Percentiles rank a stretch among this genome's conserved stretches.
Evolutionary conservation across 1,140 invertebrate genomes (phyloP).

Genomic region (Tetramorium simillimum): DNA sequence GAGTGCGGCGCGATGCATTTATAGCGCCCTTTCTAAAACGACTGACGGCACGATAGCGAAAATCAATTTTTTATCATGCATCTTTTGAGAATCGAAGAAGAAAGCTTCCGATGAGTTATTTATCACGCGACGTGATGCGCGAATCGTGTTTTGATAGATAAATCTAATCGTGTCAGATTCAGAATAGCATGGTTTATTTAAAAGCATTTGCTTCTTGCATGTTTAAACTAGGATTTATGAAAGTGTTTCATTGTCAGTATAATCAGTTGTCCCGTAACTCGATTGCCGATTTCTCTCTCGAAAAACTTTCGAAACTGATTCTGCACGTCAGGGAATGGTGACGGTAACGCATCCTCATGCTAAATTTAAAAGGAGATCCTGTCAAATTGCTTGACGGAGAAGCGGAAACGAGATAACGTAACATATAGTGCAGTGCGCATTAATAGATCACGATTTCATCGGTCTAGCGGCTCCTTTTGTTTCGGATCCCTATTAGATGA

Average conservation of each 20-base stretch:
- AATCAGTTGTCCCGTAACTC: neutral
- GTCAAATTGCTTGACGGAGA: conserved; percentile 18
- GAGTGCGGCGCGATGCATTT: neutral
- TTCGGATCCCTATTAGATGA: conserved; percentile 34
- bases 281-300: neutral
- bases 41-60: neutral
- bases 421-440: neutral
- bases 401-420: conserved; percentile 1
- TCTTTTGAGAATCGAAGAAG: conserved; percentile 2
- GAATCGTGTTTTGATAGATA: neutral
- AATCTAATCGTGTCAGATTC: neutral
- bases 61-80: conserved; percentile 26
- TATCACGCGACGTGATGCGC: too few species aligned
- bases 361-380: neutral
- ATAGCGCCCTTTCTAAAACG: conserved; percentile 3
- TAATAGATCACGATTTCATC: conserved; percentile 45
- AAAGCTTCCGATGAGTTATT: neutral
- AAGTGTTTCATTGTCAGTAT: neutral
- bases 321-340: neutral
- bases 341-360: neutral
- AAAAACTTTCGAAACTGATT: neutral
- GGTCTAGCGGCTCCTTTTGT: conserved; percentile 34
- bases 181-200: too few species aligned
- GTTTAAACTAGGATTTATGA: neutral
- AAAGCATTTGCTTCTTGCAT: neutral